These are phyloP conservation scores for Upupa epops DNA, from an alignment of 2,113 vertebrate species.

Conservation along the genomic window DNA sequence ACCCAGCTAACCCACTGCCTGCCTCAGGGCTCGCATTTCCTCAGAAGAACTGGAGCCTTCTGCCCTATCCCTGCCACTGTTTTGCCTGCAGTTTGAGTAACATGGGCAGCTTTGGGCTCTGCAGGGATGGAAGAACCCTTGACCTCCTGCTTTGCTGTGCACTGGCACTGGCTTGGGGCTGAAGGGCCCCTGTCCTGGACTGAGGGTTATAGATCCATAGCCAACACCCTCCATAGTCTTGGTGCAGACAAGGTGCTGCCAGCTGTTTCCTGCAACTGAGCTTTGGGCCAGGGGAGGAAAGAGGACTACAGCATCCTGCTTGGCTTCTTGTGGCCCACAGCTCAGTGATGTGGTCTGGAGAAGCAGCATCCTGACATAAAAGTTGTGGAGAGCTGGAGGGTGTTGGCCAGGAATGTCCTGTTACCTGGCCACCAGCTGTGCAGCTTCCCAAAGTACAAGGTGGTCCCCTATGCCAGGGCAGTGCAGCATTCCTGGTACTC, in stretches of 20 bases:
- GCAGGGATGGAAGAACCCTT: neutral
- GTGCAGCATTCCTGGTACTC: neutral
- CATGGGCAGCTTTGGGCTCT: neutral
- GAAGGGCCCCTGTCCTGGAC: neutral
- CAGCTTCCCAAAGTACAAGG: neutral
- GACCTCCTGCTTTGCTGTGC: neutral
- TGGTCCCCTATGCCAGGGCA: neutral
- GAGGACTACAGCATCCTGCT: neutral
- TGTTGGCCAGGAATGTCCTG: neutral
- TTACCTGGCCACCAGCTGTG: neutral
- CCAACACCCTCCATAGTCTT: neutral
- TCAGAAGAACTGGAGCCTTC: neutral
- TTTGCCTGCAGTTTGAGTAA: neutral
- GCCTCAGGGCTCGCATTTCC: neutral
- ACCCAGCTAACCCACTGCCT: neutral
- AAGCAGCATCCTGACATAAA: neutral
- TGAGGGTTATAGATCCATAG: neutral
- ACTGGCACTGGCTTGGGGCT: neutral
- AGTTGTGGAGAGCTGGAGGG: neutral
- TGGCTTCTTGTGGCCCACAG: fast-evolving
- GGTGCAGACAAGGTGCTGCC: neutral
- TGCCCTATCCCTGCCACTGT: neutral
- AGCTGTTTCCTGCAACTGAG: neutral
- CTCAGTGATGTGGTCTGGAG: neutral
- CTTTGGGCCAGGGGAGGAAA: neutral